Evolutionary conservation across 92 coral and sea anemone species (phyloP).

Genomic region (Epizoanthus fatuus): DNA sequence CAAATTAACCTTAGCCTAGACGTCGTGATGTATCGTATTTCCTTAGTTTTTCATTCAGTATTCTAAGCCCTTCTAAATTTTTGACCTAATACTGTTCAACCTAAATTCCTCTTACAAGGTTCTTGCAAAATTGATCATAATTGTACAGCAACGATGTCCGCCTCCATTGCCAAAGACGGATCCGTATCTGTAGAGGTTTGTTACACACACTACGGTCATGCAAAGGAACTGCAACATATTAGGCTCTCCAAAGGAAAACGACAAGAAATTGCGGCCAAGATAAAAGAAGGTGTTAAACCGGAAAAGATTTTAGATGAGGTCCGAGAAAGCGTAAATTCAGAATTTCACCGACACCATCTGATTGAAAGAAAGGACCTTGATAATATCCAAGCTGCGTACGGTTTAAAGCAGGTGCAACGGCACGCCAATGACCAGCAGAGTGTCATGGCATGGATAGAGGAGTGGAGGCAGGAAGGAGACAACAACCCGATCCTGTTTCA

Average conservation of each 20-base stretch:
- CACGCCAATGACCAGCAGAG: conserved; percentile 70
- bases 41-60: too few species aligned
- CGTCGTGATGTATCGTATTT: too few species aligned
- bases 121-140: conserved; percentile 64
- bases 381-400: conserved; percentile 54
- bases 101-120: conserved; percentile 6
- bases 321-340: conserved; percentile 37
- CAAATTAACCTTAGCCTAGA: too few species aligned
- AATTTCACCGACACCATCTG: conserved; percentile 60
- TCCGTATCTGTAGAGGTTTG: conserved; percentile 44
- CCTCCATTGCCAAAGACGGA: conserved; percentile 30
- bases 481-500: conserved; percentile 37
- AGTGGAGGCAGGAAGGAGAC: conserved; percentile 43
- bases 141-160: conserved; percentile 47
- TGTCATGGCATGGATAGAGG: conserved; percentile 60
- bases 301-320: conserved; percentile 56
- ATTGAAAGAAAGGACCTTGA: conserved; percentile 50
- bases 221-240: conserved; percentile 45
- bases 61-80: too few species aligned
- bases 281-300: conserved; percentile 57
- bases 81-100: not conserved
- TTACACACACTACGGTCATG: conserved; percentile 59
- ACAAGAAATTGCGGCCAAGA: conserved; percentile 68
- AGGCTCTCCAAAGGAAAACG: conserved; percentile 55
- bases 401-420: conserved; percentile 48